Evolutionary conservation across 92 coral and sea anemone genomes (phyloP).

Genomic region (Scolanthus callimorphus): DNA sequence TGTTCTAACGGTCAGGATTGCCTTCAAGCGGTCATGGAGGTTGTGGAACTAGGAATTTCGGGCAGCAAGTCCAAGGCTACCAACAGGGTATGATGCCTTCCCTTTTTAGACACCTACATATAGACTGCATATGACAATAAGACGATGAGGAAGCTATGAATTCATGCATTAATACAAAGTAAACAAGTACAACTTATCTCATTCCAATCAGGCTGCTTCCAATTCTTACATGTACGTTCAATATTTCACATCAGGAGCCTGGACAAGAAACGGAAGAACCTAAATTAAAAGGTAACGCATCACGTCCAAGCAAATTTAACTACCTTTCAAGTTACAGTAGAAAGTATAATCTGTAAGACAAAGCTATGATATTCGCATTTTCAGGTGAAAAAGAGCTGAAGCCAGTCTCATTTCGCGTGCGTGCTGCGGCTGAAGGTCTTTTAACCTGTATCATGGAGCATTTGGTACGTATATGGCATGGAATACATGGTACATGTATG

Average conservation of each 20-base stretch:
- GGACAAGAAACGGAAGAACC: conserved; percentile 21
- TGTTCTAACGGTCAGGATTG: too few species aligned
- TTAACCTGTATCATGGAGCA: conserved; percentile 94
- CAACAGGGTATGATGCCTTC: too few species aligned
- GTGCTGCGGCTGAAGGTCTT: conserved; percentile 93
- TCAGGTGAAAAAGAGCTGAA: conserved; percentile 88
- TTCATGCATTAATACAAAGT: too few species aligned
- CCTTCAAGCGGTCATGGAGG: conserved; percentile 91
- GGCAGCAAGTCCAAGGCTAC: conserved; percentile 94
- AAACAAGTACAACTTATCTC: too few species aligned
- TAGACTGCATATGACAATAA: too few species aligned
- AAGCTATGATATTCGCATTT: too few species aligned
- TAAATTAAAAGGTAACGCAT: conserved; percentile 12
- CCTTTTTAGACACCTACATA: too few species aligned
- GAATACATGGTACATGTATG: too few species aligned
- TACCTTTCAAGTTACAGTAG: too few species aligned
- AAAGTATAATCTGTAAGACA: too few species aligned
- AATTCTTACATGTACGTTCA: background rate
- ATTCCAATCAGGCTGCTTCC: background rate
- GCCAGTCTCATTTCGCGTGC: conserved; percentile 92
- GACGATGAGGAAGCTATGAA: too few species aligned
- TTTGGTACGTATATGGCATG: conserved; percentile 75
- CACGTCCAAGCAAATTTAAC: too few species aligned
- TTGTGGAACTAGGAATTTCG: conserved; percentile 93
- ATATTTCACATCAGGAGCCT: conserved; percentile 11